Conservation (phyloP, 2,888 invertebrate species). For the Falcaria lacertinaria region DNA sequence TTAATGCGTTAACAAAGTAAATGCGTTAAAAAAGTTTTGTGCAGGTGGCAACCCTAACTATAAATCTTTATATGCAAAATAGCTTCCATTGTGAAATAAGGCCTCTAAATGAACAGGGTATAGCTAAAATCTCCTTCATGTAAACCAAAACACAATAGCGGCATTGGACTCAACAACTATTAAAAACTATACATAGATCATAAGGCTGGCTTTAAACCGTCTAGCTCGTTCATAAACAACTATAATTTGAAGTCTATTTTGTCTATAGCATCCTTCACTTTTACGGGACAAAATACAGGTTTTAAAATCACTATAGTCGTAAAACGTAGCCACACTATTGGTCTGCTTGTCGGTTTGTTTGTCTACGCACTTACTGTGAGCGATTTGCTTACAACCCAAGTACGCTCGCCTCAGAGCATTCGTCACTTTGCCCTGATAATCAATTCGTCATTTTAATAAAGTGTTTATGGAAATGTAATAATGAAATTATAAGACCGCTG, state of each 20-base stretch:
- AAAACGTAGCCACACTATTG: slow-evolving; percentile 31
- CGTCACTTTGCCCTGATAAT: slow-evolving; percentile 76
- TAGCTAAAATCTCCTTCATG: background rate
- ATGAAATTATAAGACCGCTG: too few relatives aligned
- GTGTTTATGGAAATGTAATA: too few relatives aligned
- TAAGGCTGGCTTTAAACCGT: background rate
- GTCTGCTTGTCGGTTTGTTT: slow-evolving; percentile 18
- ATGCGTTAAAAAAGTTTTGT: too few relatives aligned
- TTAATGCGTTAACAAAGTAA: too few relatives aligned
- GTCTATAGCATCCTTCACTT: background rate
- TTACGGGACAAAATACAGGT: slow-evolving; percentile 7
- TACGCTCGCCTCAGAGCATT: slow-evolving; percentile 75
- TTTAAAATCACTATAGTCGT: background rate
- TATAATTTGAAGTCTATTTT: background rate
- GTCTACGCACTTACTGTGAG: slow-evolving; percentile 78
- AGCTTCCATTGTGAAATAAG: too few relatives aligned
- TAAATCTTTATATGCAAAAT: too few relatives aligned
- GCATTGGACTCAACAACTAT: background rate
- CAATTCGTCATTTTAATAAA: slow-evolving; percentile 32
- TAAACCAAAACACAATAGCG: background rate
- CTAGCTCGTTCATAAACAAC: background rate
- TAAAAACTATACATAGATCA: background rate
- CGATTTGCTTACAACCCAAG: slow-evolving; percentile 78
- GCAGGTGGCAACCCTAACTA: too few relatives aligned
- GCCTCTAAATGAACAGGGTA: too few relatives aligned